Evolutionary conservation across 2,888 invertebrate species (phyloP).

Genomic region (Vesta saturnalis): DNA sequence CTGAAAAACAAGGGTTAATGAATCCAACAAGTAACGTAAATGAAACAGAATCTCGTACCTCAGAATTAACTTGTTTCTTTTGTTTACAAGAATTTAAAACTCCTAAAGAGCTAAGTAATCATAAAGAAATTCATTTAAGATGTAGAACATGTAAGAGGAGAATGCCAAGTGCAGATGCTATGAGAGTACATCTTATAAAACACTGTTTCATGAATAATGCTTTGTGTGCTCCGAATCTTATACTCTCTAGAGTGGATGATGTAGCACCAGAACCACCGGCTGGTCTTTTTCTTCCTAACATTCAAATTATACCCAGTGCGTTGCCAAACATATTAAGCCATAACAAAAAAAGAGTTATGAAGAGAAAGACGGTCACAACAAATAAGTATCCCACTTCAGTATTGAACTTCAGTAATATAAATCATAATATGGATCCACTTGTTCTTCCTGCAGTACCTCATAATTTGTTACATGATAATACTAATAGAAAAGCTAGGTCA

Average conservation of each 20-base stretch:
- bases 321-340: not conserved
- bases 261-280: not conserved
- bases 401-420: conserved; percentile 7
- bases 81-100: conserved; percentile 17
- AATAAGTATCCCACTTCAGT: not conserved
- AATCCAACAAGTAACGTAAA: not conserved
- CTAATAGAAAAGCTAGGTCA: not conserved
- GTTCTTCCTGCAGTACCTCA: not conserved
- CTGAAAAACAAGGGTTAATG: not conserved
- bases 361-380: not conserved
- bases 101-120: conserved; percentile 4
- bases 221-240: conserved; percentile 14
- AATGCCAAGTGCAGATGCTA: conserved; percentile 6
- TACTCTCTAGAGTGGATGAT: conserved; percentile 20
- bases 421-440: conserved; percentile 1
- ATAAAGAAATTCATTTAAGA: conserved; percentile 16
- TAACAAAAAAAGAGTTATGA: not conserved
- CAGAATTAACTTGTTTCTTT: conserved; percentile 14
- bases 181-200: conserved; percentile 18
- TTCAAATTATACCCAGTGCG: not conserved
- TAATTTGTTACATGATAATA: not conserved
- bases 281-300: not conserved
- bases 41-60: not conserved
- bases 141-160: conserved; percentile 21
- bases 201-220: conserved; percentile 18